phyloP scores from a whole-genome alignment of 1,140 invertebrate species.

The Psilanteris sp. region DNA sequence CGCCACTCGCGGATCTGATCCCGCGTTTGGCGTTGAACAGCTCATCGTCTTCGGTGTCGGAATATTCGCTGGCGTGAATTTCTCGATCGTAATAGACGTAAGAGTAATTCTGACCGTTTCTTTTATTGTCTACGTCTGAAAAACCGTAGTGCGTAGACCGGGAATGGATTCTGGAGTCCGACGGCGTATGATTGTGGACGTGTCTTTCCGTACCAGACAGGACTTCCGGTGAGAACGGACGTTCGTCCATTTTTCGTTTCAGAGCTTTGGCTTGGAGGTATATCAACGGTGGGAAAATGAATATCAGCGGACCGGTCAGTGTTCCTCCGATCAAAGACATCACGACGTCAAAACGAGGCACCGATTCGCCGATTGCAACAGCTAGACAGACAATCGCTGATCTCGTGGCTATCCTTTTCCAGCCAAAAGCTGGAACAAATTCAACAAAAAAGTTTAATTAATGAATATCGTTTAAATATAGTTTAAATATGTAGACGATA shows the following conservation, averaged over 20 bases:
- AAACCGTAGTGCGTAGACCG: slow-evolving; percentile 62
- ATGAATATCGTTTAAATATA: too few species aligned
- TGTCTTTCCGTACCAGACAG: slow-evolving; percentile 65
- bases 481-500: too few species aligned
- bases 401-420: slow-evolving; percentile 87
- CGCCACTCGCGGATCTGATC: background rate
- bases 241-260: slow-evolving; percentile 28
- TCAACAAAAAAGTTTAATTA: background rate
- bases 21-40: background rate
- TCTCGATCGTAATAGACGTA: slow-evolving; percentile 72
- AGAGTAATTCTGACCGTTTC: slow-evolving; percentile 52
- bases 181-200: slow-evolving; percentile 40
- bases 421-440: slow-evolving; percentile 86
- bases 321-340: slow-evolving; percentile 92
- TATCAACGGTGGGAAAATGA: slow-evolving; percentile 91
- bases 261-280: slow-evolving; percentile 81
- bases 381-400: slow-evolving; percentile 85
- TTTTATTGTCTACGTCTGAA: slow-evolving; percentile 40
- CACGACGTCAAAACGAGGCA: slow-evolving; percentile 93
- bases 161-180: slow-evolving; percentile 72
- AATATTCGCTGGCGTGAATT: slow-evolving; percentile 29
- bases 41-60: slow-evolving; percentile 49
- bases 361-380: slow-evolving; percentile 88
- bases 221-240: slow-evolving; percentile 49
- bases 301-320: slow-evolving; percentile 90